Percentiles rank a stretch among this genome's conserved stretches.
phyloP scores from a whole-genome alignment of 2,888 invertebrate genomes.

The Drosophila ustulata region DNA sequence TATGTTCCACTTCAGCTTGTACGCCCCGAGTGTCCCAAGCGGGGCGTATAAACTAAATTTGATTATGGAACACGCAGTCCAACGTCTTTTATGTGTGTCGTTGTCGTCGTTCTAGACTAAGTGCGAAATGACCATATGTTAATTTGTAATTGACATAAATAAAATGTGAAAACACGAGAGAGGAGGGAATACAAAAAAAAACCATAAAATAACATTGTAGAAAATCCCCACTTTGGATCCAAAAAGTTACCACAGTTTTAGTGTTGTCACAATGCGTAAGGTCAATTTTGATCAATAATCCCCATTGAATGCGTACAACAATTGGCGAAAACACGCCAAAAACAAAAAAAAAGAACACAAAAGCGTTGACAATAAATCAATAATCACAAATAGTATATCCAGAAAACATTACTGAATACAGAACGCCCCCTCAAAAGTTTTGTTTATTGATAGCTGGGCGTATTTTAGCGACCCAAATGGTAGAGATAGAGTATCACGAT shows the following conservation, averaged over 20 bases:
- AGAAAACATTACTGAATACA: not conserved
- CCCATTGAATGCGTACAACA: not conserved
- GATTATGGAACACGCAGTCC: slow-evolving; percentile 46
- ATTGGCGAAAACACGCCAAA: not conserved
- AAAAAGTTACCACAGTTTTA: slow-evolving; percentile 11
- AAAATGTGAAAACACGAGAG: slow-evolving; percentile 37
- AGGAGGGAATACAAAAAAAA: slow-evolving; percentile 1
- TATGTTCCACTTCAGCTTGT: slow-evolving; percentile 6
- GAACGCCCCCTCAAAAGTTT: slow-evolving; percentile 16
- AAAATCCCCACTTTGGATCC: slow-evolving; percentile 6
- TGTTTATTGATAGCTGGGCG: slow-evolving; percentile 16
- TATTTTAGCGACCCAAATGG: not conserved
- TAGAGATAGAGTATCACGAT: slow-evolving; percentile 8
- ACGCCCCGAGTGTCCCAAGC: slow-evolving; percentile 27
- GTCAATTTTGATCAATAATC: slow-evolving; percentile 31
- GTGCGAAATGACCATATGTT: slow-evolving; percentile 61
- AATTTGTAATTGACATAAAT: slow-evolving; percentile 74
- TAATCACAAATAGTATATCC: not conserved
- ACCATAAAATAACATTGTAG: slow-evolving; percentile 4
- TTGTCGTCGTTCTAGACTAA: slow-evolving; percentile 19
- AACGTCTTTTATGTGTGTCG: slow-evolving; percentile 16
- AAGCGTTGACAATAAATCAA: slow-evolving; percentile 19
- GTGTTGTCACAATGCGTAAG: slow-evolving; percentile 5
- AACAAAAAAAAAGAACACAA: slow-evolving; percentile 6
- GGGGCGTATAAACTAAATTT: slow-evolving; percentile 59